Base-by-base conservation (phyloP, 1,140 invertebrate species). In the Tetramorium alpestre region DNA sequence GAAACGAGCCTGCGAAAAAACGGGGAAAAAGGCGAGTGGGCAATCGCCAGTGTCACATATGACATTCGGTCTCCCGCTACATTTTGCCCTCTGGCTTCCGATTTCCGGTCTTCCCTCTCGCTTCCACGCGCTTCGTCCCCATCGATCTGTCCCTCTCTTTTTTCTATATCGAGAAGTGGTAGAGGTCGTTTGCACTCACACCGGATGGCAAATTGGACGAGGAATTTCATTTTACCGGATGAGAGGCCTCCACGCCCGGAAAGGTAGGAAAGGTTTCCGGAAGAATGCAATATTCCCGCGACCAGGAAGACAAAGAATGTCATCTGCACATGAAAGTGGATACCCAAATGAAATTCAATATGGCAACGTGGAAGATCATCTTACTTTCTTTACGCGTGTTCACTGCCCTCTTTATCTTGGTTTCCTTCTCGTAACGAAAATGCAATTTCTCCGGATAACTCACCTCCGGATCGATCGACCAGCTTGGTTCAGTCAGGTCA, bases 171-270 rank as follows among this genome's bases (percentile, higher is more conserved):
- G 51, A 51, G n/a, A 47, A 69, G 62, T 38, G 51, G 54, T 33
- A 41, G 28, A 75, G 86, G 73, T 51, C 56, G 86, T 86, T 85
- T 85, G 85, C 78, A 87, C 85, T 78, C 49, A 82, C 81, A 77
- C 77, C 67, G 88, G 86, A 86, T 91, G 82, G 90, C 91, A 91
- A 91, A 91, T 91, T 91, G 90, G 90, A 91, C 87, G 90, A 91
- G 91, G 91, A 91, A 91, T 91, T 91, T 91, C 91, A 91, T 91
- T 91, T 91, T 86, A 90, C 86, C 78, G 86, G 91, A 91, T 91
- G 88, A 91, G 90, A 91, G 84, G 86, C 76, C 72, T 88, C 62
- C 75, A 67, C 56, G 75, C 67, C 25, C 69, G 80, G 75, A 78
- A 86, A 88, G 85, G 67, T 77, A 88, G 89, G 88, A 87, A 91